A percentile compares a stretch with the other conserved stretches of the same genome.
These are phyloP conservation scores for Cephus runcator DNA, from an alignment of 2,888 invertebrate genomes.

Conservation along the genomic window DNA sequence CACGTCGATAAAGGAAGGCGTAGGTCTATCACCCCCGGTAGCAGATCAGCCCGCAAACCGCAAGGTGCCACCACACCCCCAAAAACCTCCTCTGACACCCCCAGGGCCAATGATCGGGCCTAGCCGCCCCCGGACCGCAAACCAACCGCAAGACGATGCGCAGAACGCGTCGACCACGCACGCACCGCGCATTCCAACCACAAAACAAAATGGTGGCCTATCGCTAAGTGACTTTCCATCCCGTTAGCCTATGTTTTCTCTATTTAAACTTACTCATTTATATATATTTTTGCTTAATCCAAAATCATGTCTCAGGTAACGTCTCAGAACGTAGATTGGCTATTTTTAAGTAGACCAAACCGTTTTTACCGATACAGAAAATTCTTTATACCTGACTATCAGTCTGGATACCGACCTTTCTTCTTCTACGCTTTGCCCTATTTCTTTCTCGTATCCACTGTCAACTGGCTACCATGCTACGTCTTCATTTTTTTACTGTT, in stretches of 20 bases:
- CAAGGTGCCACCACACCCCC: slow-evolving; percentile 65
- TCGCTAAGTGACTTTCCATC: slow-evolving; percentile 17
- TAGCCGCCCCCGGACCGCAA: slow-evolving; percentile 64
- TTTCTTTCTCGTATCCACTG: background rate
- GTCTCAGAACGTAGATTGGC: background rate
- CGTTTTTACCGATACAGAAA: background rate
- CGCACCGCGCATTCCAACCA: slow-evolving; percentile 54
- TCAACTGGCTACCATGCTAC: background rate
- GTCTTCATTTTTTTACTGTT: background rate
- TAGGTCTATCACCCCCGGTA: slow-evolving; percentile 33
- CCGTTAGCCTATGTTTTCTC: background rate
- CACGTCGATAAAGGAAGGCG: slow-evolving; percentile 55
- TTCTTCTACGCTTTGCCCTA: background rate
- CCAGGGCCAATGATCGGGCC: slow-evolving; percentile 65
- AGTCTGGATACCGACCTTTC: background rate
- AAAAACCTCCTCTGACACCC: slow-evolving; percentile 61
- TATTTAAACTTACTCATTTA: background rate
- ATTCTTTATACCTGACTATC: background rate
- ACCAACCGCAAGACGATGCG: slow-evolving; percentile 66
- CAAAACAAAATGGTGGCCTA: slow-evolving; percentile 63
- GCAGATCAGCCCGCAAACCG: slow-evolving; percentile 64
- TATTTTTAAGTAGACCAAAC: background rate
- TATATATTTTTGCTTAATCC: background rate
- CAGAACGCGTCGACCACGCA: slow-evolving; percentile 54
- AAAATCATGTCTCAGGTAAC: background rate